Evolutionary conservation across 2,888 invertebrate genomes (phyloP).

Genomic region (Polylopha cassiicola): DNA sequence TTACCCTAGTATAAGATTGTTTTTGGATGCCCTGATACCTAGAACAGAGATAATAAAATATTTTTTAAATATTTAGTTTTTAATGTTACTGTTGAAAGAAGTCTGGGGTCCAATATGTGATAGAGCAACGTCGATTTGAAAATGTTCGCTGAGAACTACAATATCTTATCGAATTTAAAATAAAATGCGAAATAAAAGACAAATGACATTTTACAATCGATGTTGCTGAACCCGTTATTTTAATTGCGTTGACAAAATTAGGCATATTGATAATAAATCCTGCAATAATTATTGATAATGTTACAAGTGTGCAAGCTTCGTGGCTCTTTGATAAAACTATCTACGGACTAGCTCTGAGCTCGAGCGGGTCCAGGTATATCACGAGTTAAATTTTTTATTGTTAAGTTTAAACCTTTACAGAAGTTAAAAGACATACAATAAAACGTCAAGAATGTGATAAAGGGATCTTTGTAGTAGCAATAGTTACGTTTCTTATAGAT

Average conservation of each 20-base stretch:
- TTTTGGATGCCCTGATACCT: constrained; percentile 47
- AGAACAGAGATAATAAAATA: constrained; percentile 56
- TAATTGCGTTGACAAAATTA: constrained; percentile 19
- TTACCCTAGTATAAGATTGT: constrained; percentile 60
- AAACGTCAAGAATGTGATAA: constrained; percentile 54
- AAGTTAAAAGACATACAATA: constrained; percentile 22
- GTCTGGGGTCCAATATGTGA: constrained; percentile 68
- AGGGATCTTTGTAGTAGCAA: constrained; percentile 37
- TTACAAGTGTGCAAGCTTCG: constrained; percentile 12
- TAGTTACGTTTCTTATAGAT: constrained; percentile 29
- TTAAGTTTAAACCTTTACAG: constrained; percentile 27
- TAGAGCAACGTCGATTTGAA: constrained; percentile 45
- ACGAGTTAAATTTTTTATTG: constrained; percentile 24
- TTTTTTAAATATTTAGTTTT: constrained; percentile 66
- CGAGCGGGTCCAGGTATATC: not conserved
- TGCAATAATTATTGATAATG: constrained; percentile 20
- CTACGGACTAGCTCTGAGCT: no score
- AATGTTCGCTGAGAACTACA: constrained; percentile 23
- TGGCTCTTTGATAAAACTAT: constrained; percentile 20
- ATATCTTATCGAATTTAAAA: constrained; percentile 34
- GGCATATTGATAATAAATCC: constrained; percentile 20
- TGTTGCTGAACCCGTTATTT: constrained; percentile 16
- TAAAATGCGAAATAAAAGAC: constrained; percentile 3
- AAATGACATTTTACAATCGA: constrained; percentile 3
- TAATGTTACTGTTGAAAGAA: constrained; percentile 59